Evolutionary conservation across 2,888 invertebrate genomes (phyloP).

Genomic region (Aphodius sticticus): DNA sequence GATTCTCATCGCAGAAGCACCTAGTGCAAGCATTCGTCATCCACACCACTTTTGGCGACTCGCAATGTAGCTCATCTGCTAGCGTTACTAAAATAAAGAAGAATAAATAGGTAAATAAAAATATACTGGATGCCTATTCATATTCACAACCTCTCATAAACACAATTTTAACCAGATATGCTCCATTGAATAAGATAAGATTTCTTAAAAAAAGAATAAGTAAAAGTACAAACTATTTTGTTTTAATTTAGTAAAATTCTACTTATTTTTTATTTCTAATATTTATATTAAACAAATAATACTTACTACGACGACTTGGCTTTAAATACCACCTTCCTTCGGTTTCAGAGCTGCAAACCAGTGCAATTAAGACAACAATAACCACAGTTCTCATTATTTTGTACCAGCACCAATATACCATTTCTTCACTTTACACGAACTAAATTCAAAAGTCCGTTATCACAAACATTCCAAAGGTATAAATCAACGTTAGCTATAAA

Average conservation of each 20-base stretch:
- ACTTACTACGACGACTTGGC: background rate
- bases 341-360: background rate
- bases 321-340: background rate
- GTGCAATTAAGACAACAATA: background rate
- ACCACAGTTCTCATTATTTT: background rate
- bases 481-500: background rate
- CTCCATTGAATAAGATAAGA: no score
- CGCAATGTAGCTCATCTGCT: background rate
- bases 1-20: background rate
- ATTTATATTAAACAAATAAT: background rate
- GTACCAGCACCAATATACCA: background rate
- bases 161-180: no score
- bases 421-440: no score
- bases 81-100: background rate
- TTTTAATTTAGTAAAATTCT: no score
- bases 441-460: background rate
- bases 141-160: no score
- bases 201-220: no score
- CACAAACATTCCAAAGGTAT: background rate
- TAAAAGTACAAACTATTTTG: no score
- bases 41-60: constrained; percentile 7
- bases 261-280: no score
- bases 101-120: no score
- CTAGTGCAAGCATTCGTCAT: background rate
- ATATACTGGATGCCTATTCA: no score